Base-by-base conservation (phyloP, 2,797 vertebrate species). In the Malacoraja senta region DNA sequence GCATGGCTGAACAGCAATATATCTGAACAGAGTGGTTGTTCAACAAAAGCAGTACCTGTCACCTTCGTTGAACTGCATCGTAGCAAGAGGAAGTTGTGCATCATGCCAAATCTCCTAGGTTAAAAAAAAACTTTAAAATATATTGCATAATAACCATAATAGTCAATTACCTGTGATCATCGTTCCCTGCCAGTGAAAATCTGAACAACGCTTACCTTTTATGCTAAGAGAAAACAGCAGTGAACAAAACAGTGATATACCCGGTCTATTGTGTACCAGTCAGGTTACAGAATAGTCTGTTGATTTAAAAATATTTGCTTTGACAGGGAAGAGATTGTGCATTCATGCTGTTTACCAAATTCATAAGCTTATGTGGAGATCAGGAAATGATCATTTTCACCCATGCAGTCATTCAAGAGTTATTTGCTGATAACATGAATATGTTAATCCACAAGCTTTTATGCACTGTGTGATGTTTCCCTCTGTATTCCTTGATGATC, bases 91-190 rank as follows among this genome's bases (percentile, higher is more conserved):
- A 88, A 88, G 68, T 21, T 88, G 63, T 68, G 1, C 84, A 68
- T 88, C n/a, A 63, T 35, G 21, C 63, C n/a, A 68, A n/a, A 61
- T 88, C n/a, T 88, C 61, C 32, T n/a, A 29, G 15, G 58, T n/a
- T 74, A 21, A 74, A 32, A 61, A n/a, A n/a, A 61, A 17, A 53
- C 44, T 15, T n/a, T 68, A 32, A 88, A 65, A 63, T n/a, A 61
- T 88, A n/a, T n/a, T 32, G 84, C 84, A 65, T 19, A 88, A 65
- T 8, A 88, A 65, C 61, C n/a, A n/a, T n/a, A n/a, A n/a, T n/a
- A 65, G 84, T 65, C 61, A 88, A 65, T 88, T n/a, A 88, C 61
- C 61, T 88, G 15, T 65, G 29, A 88, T 61, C 61, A 88, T 65
- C n/a, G 35, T 19, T 84, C n/a, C 0, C 84, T 88, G 84, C 84